Conservation (phyloP, 2,113 vertebrate genomes). For the Cyprinodon brontotheroides region DNA sequence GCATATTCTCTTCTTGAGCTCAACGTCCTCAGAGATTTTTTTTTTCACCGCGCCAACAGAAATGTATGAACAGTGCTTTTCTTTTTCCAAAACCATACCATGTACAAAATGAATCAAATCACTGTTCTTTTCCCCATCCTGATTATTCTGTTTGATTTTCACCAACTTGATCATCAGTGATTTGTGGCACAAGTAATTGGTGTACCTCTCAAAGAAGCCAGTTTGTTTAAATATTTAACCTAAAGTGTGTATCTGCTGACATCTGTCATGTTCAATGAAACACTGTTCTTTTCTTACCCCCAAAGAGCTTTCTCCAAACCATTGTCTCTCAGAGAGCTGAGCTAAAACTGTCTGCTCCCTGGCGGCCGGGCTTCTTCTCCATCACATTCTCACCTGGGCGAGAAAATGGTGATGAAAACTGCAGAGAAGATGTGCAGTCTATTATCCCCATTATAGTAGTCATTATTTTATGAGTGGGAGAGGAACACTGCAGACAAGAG, state of each 20-base stretch:
- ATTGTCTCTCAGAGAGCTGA: constrained; percentile 71
- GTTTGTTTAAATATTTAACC: too few species aligned
- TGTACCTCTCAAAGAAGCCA: too few species aligned
- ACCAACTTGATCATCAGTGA: too few species aligned
- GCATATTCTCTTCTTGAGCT: too few species aligned
- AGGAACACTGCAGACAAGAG: not conserved
- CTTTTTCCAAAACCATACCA: not conserved
- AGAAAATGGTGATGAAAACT: constrained; percentile 20
- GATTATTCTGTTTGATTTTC: not conserved
- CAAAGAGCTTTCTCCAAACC: constrained; percentile 81
- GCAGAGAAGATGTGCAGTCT: constrained; percentile 15
- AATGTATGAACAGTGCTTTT: not conserved
- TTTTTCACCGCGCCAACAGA: not conserved
- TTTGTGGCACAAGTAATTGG: too few species aligned
- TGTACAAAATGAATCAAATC: not conserved
- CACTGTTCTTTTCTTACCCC: constrained; percentile 66
- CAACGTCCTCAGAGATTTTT: too few species aligned
- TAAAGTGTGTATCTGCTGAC: too few species aligned
- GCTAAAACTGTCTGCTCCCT: constrained; percentile 66
- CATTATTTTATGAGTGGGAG: constrained; percentile 2
- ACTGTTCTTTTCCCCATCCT: too few species aligned
- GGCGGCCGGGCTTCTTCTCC: constrained; percentile 64
- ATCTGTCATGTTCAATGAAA: not conserved
- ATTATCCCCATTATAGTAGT: constrained; percentile 26
- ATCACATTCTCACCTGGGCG: constrained; percentile 80